phyloP scores from a whole-genome alignment of 2,797 vertebrate species.

The Pangasius sanitwongsei region DNA sequence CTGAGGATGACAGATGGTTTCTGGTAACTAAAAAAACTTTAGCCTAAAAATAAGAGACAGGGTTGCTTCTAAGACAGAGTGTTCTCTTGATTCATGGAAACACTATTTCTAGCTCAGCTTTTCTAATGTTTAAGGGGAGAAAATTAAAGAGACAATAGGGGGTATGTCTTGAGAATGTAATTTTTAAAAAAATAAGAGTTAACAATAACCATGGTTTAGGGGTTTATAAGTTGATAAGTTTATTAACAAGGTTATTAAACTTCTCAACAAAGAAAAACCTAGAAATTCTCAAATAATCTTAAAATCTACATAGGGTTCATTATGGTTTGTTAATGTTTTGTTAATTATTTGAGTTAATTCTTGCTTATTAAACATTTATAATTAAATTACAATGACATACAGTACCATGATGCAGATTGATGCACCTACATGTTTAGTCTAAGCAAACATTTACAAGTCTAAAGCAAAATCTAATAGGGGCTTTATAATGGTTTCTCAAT shows the following conservation, averaged over 20 bases:
- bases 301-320: background rate
- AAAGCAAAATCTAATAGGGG: no score
- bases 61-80: background rate
- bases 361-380: background rate
- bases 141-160: background rate
- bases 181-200: no score
- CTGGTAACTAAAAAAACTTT: slow-evolving; percentile 8
- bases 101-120: background rate
- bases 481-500: no score
- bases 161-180: background rate
- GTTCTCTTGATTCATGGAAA: background rate
- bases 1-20: slow-evolving; percentile 22
- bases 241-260: no score
- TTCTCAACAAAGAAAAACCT: no score
- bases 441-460: no score
- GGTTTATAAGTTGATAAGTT: no score
- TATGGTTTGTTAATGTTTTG: background rate
- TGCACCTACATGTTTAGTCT: background rate
- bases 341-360: no score
- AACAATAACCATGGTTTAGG: no score
- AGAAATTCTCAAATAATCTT: background rate
- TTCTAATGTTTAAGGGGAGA: background rate
- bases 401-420: background rate
- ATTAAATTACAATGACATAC: background rate
- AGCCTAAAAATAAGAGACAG: slow-evolving; percentile 14